Percentiles rank a stretch among this genome's conserved stretches.
These are phyloP conservation scores for Drosophila mercatorum DNA, from an alignment of 2,888 invertebrate genomes.

Conservation along the genomic window DNA sequence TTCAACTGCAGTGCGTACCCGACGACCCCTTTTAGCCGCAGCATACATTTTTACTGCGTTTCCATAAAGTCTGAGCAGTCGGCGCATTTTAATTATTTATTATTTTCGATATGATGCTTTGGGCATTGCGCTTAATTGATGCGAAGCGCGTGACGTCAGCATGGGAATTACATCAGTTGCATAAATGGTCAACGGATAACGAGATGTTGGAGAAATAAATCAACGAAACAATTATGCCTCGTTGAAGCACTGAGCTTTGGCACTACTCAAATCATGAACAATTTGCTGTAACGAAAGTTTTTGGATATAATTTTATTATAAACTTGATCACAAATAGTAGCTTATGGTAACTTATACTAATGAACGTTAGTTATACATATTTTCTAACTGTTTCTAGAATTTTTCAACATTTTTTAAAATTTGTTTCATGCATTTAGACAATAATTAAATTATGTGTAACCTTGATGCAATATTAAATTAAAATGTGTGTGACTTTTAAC, in stretches of 20 bases:
- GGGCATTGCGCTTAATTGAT: conserved; percentile 45
- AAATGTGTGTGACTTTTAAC: too few relatives aligned
- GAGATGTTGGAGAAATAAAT: conserved; percentile 27
- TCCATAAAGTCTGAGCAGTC: conserved; percentile 31
- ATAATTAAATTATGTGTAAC: too few relatives aligned
- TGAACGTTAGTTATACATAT: too few relatives aligned
- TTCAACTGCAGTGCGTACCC: conserved; percentile 27
- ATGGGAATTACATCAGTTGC: conserved; percentile 76
- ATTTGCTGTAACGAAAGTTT: neutral
- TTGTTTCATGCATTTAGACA: too few relatives aligned
- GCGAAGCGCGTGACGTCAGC: conserved; percentile 71
- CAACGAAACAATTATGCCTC: conserved; percentile 9
- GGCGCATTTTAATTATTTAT: conserved; percentile 35
- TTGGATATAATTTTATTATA: too few relatives aligned
- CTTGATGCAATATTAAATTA: too few relatives aligned
- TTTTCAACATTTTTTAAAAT: too few relatives aligned
- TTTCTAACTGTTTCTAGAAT: too few relatives aligned
- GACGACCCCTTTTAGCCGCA: conserved; percentile 33
- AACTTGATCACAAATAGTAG: too few relatives aligned
- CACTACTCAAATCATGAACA: neutral
- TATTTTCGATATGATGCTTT: conserved; percentile 30
- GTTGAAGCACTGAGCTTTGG: neutral
- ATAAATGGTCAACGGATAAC: conserved; percentile 43
- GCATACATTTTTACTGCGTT: conserved; percentile 25
- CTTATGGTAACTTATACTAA: too few relatives aligned